Base-by-base conservation (phyloP, 2,888 invertebrate genomes). In the Thereva nobilitata region DNA sequence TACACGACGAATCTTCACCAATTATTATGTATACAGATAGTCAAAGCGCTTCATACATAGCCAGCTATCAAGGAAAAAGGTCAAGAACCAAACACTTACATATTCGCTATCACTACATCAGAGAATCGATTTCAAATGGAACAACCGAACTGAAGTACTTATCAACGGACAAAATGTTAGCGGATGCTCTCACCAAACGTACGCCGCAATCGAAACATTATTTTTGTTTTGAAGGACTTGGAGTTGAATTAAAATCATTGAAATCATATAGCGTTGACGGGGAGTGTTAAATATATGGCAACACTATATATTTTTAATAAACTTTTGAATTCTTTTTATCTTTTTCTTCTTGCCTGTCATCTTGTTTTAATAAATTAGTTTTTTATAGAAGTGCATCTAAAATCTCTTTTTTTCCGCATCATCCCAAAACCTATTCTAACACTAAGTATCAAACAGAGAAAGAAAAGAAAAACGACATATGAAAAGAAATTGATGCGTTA, bases 101-200 rank as follows among this genome's bases (percentile, higher is more conserved):
- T 42, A 6, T 42, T 42, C 6, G 6, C 8, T 42, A 8, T 42
- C 8, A 7, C 42, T 42, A 42, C 8, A 8, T 42, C n/a, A n/a
- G n/a, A n/a, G n/a, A n/a, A n/a, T n/a, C n/a, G n/a, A n/a, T n/a
- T n/a, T n/a, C n/a, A n/a, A n/a, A n/a, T n/a, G n/a, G n/a, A n/a
- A n/a, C n/a, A n/a, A n/a, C n/a, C n/a, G n/a, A 49, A 49, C 5
- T 49, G 5, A 49, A 49, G 10, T 49, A 49, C 9, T 10, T 10
- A 49, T 49, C 47, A 47, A 47, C 47, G 10, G n/a, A 49, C 4
- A 12, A 49, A 34, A 49, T 49, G 49, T 49, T 10, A 49, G 49
- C 49, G 49, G 49, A 49, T 49, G 49, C 49, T 4, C 49, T 49
- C 9, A 49, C 49, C 1, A 49, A 49, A 49, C 49, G 23, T 10